A percentile compares a stretch with the other conserved stretches of the same genome.
Conservation (phyloP, 2,888 invertebrate species). For the Thereva unica region DNA sequence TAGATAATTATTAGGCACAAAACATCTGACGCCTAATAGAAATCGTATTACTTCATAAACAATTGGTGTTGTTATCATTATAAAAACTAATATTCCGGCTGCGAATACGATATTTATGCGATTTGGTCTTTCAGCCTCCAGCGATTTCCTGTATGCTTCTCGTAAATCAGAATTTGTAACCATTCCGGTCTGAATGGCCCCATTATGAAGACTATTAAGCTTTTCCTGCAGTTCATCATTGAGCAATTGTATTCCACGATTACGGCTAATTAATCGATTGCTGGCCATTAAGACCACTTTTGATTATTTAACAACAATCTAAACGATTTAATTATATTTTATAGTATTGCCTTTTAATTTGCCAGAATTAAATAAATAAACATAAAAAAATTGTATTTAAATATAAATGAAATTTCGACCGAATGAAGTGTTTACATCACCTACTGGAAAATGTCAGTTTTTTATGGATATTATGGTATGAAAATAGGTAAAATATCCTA, state of each 20-base stretch:
- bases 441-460: too few relatives aligned
- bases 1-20: constrained; percentile 81
- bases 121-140: constrained; percentile 49
- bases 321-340: background rate
- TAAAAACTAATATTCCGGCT: constrained; percentile 52
- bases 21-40: constrained; percentile 69
- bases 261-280: constrained; percentile 2
- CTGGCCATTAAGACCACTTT: constrained; percentile 3
- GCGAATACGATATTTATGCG: constrained; percentile 52
- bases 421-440: too few relatives aligned
- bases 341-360: too few relatives aligned
- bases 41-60: constrained; percentile 55
- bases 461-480: too few relatives aligned
- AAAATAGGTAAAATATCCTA: too few relatives aligned
- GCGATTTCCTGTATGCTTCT: constrained; percentile 52
- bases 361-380: too few relatives aligned
- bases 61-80: constrained; percentile 54
- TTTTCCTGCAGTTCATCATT: constrained; percentile 49
- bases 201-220: constrained; percentile 52
- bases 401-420: too few relatives aligned
- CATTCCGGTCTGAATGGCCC: constrained; percentile 51
- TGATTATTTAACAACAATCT: background rate
- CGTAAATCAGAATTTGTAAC: constrained; percentile 52
- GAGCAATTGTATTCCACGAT: constrained; percentile 36
- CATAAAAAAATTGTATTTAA: too few relatives aligned